phyloP scores from a whole-genome alignment of 2,797 vertebrate genomes.

The Antennarius maculatus region DNA sequence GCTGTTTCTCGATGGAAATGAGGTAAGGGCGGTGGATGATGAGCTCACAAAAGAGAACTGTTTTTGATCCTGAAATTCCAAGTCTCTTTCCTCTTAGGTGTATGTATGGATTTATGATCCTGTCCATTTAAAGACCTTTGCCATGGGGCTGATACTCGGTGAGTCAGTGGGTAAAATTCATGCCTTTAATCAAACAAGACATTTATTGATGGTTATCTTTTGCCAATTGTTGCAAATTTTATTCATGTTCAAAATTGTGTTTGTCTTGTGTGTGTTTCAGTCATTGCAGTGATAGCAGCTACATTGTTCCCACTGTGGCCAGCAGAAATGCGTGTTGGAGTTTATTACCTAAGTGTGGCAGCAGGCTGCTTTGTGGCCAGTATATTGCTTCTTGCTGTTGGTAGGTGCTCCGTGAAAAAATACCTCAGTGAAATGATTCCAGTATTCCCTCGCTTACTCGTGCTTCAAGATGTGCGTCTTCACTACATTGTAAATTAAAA shows the following conservation, averaged over 20 bases:
- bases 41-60: neutral
- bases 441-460: no score
- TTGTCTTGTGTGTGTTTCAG: slow-evolving; percentile 66
- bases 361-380: slow-evolving; percentile 98
- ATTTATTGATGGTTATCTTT: neutral
- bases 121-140: slow-evolving; percentile 98
- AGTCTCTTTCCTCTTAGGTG: slow-evolving; percentile 78
- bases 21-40: slow-evolving; percentile 77
- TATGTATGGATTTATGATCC: slow-evolving; percentile 99
- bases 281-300: slow-evolving; percentile 97
- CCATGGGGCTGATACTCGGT: slow-evolving; percentile 98
- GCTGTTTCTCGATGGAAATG: slow-evolving; percentile 96
- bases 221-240: neutral
- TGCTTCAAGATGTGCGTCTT: no score
- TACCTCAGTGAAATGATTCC: no score
- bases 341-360: slow-evolving; percentile 98
- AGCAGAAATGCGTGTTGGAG: slow-evolving; percentile 98
- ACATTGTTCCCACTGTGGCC: slow-evolving; percentile 98
- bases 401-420: slow-evolving; percentile 80
- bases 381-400: slow-evolving; percentile 95
- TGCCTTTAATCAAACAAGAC: no score
- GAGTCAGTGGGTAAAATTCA: slow-evolving; percentile 64
- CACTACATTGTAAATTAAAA: no score
- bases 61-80: neutral
- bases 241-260: slow-evolving; percentile 3